These are phyloP conservation scores for Conomelus anceps DNA, from an alignment of 2,888 invertebrate genomes.

Conservation along the genomic window DNA sequence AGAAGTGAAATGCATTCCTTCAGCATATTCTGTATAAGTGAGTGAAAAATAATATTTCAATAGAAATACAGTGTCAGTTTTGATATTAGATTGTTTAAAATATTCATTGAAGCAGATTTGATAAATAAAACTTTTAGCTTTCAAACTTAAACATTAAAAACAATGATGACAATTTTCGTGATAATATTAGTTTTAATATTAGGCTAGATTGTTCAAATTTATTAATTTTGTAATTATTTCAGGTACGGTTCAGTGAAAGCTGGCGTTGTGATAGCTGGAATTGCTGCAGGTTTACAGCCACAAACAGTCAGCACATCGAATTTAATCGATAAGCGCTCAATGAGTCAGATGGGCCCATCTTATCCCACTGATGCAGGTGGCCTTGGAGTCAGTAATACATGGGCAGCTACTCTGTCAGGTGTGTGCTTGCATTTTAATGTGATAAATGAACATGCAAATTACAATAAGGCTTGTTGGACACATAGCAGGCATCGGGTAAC, in stretches of 20 bases:
- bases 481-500: too few species aligned
- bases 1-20: too few species aligned
- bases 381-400: constrained; percentile 49
- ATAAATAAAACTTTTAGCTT: too few species aligned
- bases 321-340: constrained; percentile 18
- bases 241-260: constrained; percentile 62
- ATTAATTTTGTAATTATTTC: background rate
- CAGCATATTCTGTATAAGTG: too few species aligned
- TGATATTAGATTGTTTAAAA: too few species aligned
- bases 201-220: too few species aligned
- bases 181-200: background rate
- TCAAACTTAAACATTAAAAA: too few species aligned
- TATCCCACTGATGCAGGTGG: background rate
- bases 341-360: background rate
- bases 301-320: constrained; percentile 46
- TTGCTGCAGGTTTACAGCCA: constrained; percentile 63
- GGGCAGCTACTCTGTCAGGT: constrained; percentile 56
- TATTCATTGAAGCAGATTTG: too few species aligned
- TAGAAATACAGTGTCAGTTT: too few species aligned
- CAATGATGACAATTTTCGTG: too few species aligned
- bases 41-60: too few species aligned
- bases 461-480: too few species aligned
- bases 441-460: background rate
- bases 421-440: background rate
- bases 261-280: constrained; percentile 64